A percentile compares a stretch with the other conserved stretches of the same genome.
Conservation (phyloP, 2,797 vertebrate species). For the Rhadinocentrus ornatus region DNA sequence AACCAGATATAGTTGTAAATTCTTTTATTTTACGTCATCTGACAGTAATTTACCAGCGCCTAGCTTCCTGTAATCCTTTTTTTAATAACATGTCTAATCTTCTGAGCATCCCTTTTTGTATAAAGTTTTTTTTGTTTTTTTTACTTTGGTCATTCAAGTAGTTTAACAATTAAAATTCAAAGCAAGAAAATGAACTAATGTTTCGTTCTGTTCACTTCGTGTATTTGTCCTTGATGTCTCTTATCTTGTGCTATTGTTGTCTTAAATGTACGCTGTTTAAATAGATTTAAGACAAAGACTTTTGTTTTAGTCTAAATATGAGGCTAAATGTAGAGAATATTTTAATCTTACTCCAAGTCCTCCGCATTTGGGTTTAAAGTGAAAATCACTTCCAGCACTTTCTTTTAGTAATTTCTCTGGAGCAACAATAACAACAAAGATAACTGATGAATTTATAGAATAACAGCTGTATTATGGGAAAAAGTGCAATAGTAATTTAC, state of each 20-base stretch:
- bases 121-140: too few species aligned
- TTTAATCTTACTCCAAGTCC: background rate
- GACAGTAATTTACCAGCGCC: too few species aligned
- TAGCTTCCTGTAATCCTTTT: too few species aligned
- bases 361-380: background rate
- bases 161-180: too few species aligned
- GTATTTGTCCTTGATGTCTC: too few species aligned
- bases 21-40: too few species aligned
- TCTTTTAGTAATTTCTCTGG: background rate
- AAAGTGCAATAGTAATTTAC: background rate
- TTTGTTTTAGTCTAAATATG: background rate
- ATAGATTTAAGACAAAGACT: background rate
- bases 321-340: background rate
- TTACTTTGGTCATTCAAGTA: too few species aligned
- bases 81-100: too few species aligned
- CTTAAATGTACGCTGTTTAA: background rate
- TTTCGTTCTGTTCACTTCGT: too few species aligned
- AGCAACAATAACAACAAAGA: conserved; percentile 5
- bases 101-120: too few species aligned
- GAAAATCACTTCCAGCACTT: background rate
- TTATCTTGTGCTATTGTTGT: background rate
- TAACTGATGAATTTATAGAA: background rate
- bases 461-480: background rate
- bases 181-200: too few species aligned
- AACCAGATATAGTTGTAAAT: too few species aligned